These are phyloP conservation scores for Bucorvus abyssinicus DNA, from an alignment of 2,797 vertebrate genomes.

Conservation along the genomic window DNA sequence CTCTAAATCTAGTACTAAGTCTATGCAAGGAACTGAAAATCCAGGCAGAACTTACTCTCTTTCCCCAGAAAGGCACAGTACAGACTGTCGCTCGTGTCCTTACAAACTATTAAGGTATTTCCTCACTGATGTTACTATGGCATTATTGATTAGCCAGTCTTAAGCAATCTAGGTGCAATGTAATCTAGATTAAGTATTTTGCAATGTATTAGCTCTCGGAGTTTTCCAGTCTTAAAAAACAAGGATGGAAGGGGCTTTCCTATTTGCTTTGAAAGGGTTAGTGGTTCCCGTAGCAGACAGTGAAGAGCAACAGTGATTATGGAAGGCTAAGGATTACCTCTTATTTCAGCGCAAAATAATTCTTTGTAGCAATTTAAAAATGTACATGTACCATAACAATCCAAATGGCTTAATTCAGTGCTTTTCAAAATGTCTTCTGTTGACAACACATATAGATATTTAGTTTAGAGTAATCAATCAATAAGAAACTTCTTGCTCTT, in stretches of 20 bases:
- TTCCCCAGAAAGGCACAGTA: background rate
- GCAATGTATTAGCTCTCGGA: no score
- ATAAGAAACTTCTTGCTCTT: background rate
- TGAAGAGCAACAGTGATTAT: background rate
- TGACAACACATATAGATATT: background rate
- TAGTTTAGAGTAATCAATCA: background rate
- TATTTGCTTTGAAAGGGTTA: background rate
- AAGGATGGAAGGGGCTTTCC: no score
- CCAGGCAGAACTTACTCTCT: background rate
- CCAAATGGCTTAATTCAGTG: background rate
- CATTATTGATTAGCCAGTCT: background rate
- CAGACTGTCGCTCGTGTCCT: background rate
- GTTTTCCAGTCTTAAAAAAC: no score
- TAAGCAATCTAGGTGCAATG: background rate
- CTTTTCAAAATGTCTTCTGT: background rate
- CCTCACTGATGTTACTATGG: background rate
- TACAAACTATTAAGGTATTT: background rate
- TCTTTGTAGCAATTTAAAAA: background rate
- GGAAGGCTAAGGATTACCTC: background rate
- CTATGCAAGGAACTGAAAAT: background rate
- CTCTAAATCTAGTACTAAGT: background rate
- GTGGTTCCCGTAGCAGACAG: background rate
- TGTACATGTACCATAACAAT: background rate
- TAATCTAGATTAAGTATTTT: background rate
- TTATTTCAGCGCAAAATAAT: background rate